Percentiles rank a stretch among this genome's conserved stretches.
These are phyloP conservation scores for Epinephelus cyanopodus DNA, from an alignment of 2,113 vertebrate species.

Conservation along the genomic window DNA sequence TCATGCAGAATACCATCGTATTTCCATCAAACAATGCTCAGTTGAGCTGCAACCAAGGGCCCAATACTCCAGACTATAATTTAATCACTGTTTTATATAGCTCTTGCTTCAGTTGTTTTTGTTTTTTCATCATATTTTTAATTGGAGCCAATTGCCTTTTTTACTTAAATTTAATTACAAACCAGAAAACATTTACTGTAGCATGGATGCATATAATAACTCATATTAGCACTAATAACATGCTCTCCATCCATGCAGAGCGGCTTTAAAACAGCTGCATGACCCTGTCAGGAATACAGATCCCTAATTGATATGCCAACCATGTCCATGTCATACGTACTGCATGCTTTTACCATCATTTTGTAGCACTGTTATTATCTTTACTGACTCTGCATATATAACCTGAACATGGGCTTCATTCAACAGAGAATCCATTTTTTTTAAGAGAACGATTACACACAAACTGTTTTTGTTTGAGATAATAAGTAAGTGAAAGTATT, in stretches of 20 bases:
- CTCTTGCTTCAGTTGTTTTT: not conserved
- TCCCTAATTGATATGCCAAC: not conserved
- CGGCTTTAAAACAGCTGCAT: not conserved
- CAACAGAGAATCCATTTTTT: not conserved
- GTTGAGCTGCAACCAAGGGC: conserved; percentile 9
- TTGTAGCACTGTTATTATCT: not conserved
- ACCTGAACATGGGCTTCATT: not conserved
- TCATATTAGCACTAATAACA: not conserved
- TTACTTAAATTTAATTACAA: not conserved
- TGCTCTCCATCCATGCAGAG: not conserved
- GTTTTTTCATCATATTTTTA: not conserved
- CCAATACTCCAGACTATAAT: not conserved
- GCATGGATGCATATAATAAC: not conserved
- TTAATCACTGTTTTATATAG: conserved; percentile 2
- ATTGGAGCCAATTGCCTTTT: not conserved
- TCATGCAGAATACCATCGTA: conserved; percentile 30
- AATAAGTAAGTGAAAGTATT: too few species aligned
- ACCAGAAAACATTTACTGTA: not conserved
- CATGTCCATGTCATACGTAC: not conserved
- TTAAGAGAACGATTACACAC: not conserved
- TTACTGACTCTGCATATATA: not conserved
- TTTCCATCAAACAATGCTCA: conserved; percentile 31
- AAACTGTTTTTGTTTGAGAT: not conserved
- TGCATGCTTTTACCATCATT: not conserved
- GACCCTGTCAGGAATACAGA: not conserved